Percentiles rank a stretch among this genome's conserved stretches.
Conservation (phyloP, 2,113 vertebrate species). For the Halcyon senegalensis region DNA sequence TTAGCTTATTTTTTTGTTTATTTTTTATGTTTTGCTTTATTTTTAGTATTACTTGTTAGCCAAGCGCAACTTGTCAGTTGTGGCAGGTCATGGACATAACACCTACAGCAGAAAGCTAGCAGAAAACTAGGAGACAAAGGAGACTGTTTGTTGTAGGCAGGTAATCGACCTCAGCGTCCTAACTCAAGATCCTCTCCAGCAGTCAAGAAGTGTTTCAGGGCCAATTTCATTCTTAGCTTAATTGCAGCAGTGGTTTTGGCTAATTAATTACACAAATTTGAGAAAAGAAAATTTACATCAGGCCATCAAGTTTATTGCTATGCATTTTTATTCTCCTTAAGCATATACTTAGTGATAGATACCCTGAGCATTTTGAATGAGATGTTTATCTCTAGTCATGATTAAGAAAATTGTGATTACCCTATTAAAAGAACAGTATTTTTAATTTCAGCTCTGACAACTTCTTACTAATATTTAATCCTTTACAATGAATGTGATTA, state of each 20-base stretch:
- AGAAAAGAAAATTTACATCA: background rate
- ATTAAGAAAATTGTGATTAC: background rate
- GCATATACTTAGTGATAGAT: rapidly evolving
- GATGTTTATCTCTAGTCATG: background rate
- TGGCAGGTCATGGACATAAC: background rate
- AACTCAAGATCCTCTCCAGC: background rate
- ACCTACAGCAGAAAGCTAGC: background rate
- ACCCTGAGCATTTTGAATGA: background rate
- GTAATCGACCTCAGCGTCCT: background rate
- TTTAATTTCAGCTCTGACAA: background rate
- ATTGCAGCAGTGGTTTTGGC: background rate
- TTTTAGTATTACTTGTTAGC: background rate
- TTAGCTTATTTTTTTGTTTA: background rate
- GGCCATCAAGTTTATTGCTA: background rate
- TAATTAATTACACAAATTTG: background rate
- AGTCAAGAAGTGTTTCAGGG: background rate
- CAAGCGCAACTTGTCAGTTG: background rate
- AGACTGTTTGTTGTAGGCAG: background rate
- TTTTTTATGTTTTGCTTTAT: background rate
- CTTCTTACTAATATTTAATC: background rate
- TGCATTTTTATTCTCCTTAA: background rate
- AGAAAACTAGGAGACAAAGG: background rate
- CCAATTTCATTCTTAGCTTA: background rate
- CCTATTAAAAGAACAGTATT: background rate
- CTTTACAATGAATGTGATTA: background rate